Evolutionary conservation across 2,113 vertebrate species (phyloP).

Genomic region (Corythaixoides concolor): DNA sequence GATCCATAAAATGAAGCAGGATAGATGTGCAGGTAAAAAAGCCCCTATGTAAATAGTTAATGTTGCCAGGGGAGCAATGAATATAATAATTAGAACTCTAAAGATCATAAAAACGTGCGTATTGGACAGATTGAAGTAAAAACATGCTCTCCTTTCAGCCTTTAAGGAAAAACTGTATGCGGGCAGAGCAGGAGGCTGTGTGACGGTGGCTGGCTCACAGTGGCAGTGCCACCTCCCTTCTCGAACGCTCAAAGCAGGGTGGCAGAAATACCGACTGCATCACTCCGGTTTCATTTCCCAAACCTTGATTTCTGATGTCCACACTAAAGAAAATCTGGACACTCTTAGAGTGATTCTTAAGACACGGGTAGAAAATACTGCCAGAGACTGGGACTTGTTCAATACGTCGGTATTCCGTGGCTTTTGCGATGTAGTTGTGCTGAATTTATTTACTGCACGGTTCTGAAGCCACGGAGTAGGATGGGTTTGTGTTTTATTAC

Average conservation of each 20-base stretch:
- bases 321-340: not conserved
- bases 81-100: not conserved
- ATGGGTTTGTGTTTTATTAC: not conserved
- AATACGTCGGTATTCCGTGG: fast-evolving
- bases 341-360: not conserved
- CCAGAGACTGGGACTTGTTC: not conserved
- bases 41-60: not conserved
- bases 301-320: not conserved
- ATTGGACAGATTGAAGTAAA: not conserved
- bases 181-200: not conserved
- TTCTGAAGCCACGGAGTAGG: not conserved
- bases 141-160: not conserved
- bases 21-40: not conserved
- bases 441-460: not conserved
- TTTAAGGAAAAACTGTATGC: fast-evolving
- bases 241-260: fast-evolving
- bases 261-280: not conserved
- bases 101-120: fast-evolving
- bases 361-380: not conserved
- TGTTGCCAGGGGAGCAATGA: not conserved
- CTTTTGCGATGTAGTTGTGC: not conserved
- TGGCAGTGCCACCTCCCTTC: not conserved
- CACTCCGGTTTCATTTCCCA: not conserved
- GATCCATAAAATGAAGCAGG: not conserved
- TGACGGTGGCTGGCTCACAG: not conserved